These are phyloP conservation scores for Dynastes tityus DNA, from an alignment of 2,888 invertebrate species.

Conservation along the genomic window DNA sequence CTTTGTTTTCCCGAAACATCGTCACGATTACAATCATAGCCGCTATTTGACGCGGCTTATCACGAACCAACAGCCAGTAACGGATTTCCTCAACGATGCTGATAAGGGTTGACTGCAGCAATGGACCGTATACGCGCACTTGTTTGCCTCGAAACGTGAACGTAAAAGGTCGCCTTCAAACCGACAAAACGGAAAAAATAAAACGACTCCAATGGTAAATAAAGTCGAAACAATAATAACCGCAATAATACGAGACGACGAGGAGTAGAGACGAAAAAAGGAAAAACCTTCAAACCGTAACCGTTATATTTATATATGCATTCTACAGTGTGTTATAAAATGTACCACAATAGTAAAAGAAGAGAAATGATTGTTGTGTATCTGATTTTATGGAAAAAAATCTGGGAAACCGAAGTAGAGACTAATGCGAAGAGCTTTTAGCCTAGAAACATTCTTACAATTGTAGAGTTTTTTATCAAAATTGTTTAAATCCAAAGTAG, in stretches of 20 bases:
- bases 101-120: slow-evolving; percentile 45
- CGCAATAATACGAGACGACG: neutral
- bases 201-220: neutral
- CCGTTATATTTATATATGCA: too few species aligned
- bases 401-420: too few species aligned
- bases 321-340: too few species aligned
- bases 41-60: slow-evolving; percentile 42
- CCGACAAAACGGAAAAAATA: slow-evolving; percentile 6
- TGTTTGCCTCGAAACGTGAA: neutral
- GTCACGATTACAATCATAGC: slow-evolving; percentile 41
- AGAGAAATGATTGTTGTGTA: too few species aligned
- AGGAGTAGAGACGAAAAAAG: neutral
- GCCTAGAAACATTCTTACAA: too few species aligned
- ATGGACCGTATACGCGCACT: slow-evolving; percentile 5
- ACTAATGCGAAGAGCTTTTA: too few species aligned
- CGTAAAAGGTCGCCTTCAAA: slow-evolving; percentile 2
- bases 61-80: slow-evolving; percentile 31
- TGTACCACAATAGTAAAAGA: too few species aligned
- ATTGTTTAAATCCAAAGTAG: too few species aligned
- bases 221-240: neutral
- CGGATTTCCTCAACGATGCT: slow-evolving; percentile 48
- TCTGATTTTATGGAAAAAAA: too few species aligned
- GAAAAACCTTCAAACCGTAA: too few species aligned
- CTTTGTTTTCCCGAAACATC: slow-evolving; percentile 20
- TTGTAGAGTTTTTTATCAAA: too few species aligned